Base-by-base conservation (phyloP, 2,888 invertebrate species). In the Erynnis tages region DNA sequence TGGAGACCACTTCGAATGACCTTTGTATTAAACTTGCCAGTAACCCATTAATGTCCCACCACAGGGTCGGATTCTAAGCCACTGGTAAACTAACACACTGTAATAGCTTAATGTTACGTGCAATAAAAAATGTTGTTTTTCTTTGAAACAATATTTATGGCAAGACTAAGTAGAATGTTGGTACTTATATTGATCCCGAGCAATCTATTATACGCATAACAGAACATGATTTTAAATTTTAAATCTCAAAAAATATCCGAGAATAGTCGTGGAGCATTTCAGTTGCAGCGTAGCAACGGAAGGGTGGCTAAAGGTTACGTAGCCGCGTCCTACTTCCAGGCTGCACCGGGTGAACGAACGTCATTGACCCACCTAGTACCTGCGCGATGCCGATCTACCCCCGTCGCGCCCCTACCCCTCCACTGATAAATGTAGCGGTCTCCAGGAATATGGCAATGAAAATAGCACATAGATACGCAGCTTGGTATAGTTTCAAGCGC, bases 401-500 rank as follows among this genome's bases (percentile, higher is more conserved):
- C 23, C 62, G 23, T 34, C 56, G 25, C 54, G 19, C 53, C 58
- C 46, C 53, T 37, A 53, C 21, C 52, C 54, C 56, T 58, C 64
- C 64, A 69, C 74, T 73, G 77, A 76, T 76, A 79, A 76, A 81
- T 79, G 77, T 78, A 82, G 73, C 68, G 65, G 72, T 43, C 43
- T 71, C 71, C 72, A 64, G 76, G 77, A 78, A 82, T 77, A 82
- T 81, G 83, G 80, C 84, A 83, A 78, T 83, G 83, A 84, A 76
- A 79, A 69, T 54, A 55, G 34, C 21, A 43, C 32, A 40, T 50
- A 34, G 21, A 43, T 41, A 49, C 49, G 7, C 30, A 38, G 38
- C 34, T 50, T 35, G 17, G 16, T 14, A 35, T 43, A 43, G 49
- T 34, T 34, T 16, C 19, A 35, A 32, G 16, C 23, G 29, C 5